phyloP scores from a whole-genome alignment of 2,797 vertebrate species.

The Acridotheres tristis region DNA sequence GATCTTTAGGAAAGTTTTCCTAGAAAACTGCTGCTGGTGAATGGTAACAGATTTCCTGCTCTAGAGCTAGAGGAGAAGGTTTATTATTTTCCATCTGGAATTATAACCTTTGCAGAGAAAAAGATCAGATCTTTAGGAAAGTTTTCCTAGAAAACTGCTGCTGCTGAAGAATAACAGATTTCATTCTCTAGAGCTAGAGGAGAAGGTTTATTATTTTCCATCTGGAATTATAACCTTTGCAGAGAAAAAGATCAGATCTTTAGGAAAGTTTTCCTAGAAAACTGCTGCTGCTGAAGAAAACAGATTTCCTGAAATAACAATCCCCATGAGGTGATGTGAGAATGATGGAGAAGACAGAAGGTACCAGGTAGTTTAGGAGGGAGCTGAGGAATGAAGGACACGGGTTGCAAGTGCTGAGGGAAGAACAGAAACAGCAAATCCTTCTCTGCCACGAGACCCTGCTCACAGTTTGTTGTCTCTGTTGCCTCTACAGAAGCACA shows the following conservation, averaged over 20 bases:
- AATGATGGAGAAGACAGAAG: background rate
- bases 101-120: background rate
- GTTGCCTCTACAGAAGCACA: constrained; percentile 76
- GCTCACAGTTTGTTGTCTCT: background rate
- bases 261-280: background rate
- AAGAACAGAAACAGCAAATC: background rate
- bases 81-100: background rate
- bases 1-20: background rate
- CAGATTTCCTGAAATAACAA: background rate
- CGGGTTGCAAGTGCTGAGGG: background rate
- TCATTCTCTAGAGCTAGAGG: background rate
- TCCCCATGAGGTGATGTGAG: background rate
- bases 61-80: too few species aligned
- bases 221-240: background rate
- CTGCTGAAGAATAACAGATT: background rate
- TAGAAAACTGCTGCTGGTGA: too few species aligned
- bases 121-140: background rate
- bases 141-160: background rate
- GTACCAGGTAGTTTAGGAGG: background rate
- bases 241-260: background rate
- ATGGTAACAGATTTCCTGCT: background rate
- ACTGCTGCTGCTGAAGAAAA: background rate
- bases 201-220: background rate
- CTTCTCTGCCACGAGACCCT: background rate
- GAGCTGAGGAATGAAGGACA: background rate